Evolutionary conservation across 2,888 invertebrate genomes (phyloP), one percentile per base, ranked within the genome.

Genomic region (Drosophila melanosoma): DNA sequence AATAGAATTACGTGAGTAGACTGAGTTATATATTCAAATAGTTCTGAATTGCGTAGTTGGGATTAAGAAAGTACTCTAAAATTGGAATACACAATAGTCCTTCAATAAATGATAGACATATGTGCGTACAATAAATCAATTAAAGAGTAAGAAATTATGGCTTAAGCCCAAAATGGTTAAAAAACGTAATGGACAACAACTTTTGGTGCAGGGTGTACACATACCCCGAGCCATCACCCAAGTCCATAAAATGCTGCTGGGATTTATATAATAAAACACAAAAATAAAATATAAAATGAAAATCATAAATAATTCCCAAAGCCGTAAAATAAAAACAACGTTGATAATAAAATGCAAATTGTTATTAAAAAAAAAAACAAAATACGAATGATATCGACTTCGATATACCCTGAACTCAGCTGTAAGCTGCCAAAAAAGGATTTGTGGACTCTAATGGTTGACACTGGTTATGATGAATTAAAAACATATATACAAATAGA

Each of bases 271-370:
- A 87, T 80, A 89, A 78, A 76, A 56, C 59, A 52, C 58, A 68
- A 66, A 79, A 74, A 77, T 51, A 72, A 62, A 63, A 65, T 53
- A 77, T 69, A 62, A 79, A 82, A 75, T 70, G 56, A 53, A 62
- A 52, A 63, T 74, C 63, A 89, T 89, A 84, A 89, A 87, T 89
- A 75, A 83, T 81, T 76, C 66, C 42, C 69, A 70, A 68, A 48
- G 75, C 75, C 52, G 61, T 84, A 72, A 71, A 84, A 68, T 74
- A 68, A 66, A 83, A 70, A 61, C 63, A 73, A 72, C 79, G 81
- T 83, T 83, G 74, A 80, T 80, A 80, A 89, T 85, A 85, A 87
- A 89, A 84, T 73, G 53, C 63, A 78, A 82, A 85, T 75, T 75
- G 72, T 69, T 69, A 74, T 83, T 73, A 74, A 78, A 77, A 61